phyloP scores from a whole-genome alignment of 2,797 vertebrate species.

The Myripristis murdjan region DNA sequence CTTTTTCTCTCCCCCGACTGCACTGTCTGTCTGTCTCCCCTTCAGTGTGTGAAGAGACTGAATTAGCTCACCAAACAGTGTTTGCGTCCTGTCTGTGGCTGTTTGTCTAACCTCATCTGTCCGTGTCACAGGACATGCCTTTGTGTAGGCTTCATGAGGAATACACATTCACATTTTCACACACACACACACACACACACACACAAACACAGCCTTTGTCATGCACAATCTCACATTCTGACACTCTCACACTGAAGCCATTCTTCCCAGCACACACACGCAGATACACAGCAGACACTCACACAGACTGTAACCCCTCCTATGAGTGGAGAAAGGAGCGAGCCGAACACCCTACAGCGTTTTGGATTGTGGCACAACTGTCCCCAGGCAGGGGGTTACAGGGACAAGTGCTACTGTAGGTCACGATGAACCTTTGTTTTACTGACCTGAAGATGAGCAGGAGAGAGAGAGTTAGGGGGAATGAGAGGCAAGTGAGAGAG shows the following conservation, averaged over 20 bases:
- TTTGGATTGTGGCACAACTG: slow-evolving; percentile 48
- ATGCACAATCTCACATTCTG: slow-evolving; percentile 8
- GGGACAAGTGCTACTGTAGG: slow-evolving; percentile 32
- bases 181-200: slow-evolving; percentile 18
- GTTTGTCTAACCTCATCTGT: slow-evolving; percentile 72
- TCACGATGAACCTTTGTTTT: slow-evolving; percentile 36
- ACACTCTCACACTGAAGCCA: slow-evolving; percentile 36
- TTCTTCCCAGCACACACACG: slow-evolving; percentile 28
- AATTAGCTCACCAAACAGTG: slow-evolving; percentile 41
- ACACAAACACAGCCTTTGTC: slow-evolving; percentile 24
- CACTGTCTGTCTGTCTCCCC: slow-evolving; percentile 3
- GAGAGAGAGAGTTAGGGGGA: background rate
- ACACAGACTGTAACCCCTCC: slow-evolving; percentile 33
- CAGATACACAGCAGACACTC: slow-evolving; percentile 24
- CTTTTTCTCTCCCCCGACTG: slow-evolving; percentile 21
- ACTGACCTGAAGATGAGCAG: slow-evolving; percentile 2
- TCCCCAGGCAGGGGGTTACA: slow-evolving; percentile 39
- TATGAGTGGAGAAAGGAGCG: slow-evolving; percentile 27
- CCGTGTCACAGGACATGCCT: slow-evolving; percentile 72
- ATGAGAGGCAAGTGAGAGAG: background rate
- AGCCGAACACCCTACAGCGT: slow-evolving; percentile 34
- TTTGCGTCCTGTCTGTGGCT: slow-evolving; percentile 46
- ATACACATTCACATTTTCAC: slow-evolving; percentile 32
- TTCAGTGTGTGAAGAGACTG: slow-evolving; percentile 19
- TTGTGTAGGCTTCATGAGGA: slow-evolving; percentile 62